Evolutionary conservation across 2,113 vertebrate genomes (phyloP), one percentile per base, ranked within the genome.

Genomic region (Turdus rufiventris): DNA sequence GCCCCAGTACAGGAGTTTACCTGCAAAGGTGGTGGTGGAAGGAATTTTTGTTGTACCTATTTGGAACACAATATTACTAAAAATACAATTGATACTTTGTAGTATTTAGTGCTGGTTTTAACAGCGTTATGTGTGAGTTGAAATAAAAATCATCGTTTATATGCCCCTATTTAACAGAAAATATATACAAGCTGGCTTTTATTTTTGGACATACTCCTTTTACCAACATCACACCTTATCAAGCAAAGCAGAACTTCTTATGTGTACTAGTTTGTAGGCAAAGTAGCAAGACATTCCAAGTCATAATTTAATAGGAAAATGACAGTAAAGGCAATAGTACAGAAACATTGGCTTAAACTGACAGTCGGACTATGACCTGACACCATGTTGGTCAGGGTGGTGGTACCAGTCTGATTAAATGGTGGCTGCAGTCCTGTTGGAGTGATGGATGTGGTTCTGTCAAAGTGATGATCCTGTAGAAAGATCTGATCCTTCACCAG

Each of bases 1-100:
- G 38, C 93, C 54, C 65, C 66, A 67, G 87, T 40, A 83, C 63
- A 79, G 66, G 87, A 70, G 77, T 96, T 90, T 95, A 91, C 54
- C 56, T 91, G 47, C 34, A 58, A 58, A 80, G 28, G 31, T 62
- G 21, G 28, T 62, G n/a, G 24, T 34, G n/a, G 19, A 45, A 80
- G 7, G 58, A 78, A 42, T 65, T 91, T 92, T 87, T 77, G 20
- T 71, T 19, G 15, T 43, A 76, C 12, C 23, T 61, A 5, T 38
- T 47, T 10, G 38, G 48, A 91, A n/a, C 18, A 23, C 5, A 54
- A 21, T 62, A 51, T 62, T 50, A 42, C 20, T 70, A 33, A 85
- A 81, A 83, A 85, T 53, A 81, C 31, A 84, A 5, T 53, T 6
- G 36, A 48, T 75, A 34, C 31, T 89, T 89, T 29, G 28, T 45